Base-by-base conservation (phyloP, 2,797 vertebrate species). In the Pogoniulus pusillus region DNA sequence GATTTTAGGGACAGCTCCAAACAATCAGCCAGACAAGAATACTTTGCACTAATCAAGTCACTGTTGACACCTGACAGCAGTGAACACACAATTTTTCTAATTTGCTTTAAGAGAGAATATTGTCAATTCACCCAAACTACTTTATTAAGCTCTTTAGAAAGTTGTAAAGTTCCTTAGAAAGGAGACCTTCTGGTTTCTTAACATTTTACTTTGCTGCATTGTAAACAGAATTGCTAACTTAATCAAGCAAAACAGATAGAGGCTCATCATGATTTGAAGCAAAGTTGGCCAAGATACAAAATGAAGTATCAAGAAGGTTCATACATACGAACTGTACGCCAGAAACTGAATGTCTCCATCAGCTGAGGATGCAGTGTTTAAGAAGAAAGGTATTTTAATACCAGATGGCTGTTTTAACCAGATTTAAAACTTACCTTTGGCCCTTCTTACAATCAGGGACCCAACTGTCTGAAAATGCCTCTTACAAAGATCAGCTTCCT, bases 1-100 rank as follows among this genome's bases (percentile, higher is more conserved):
- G 76, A 60, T 84, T 64, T 88, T 85, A 90, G 7, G 87, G 91
- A 88, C 94, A 92, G 78, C 89, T 80, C 91, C 69, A 45, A 77
- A 62, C 45, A 81, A 77, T 37, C 53, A 89, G 85, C 37, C 87
- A 93, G 82, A 65, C 32, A 78, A 92, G 75, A 84, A 71, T 86
- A 64, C 62, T 59, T 73, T 26, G 47, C 77, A 79, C 90, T 88
- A 88, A 86, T 86, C 85, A 77, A 80, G 82, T 32, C 80, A 85
- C 51, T 87, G 68, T 8, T 93, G 87, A 91, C 81, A 71, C 72
- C 49, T 94, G 87, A 92, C 87, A 74, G 83, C 74, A 95, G 64
- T 2, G 58, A 94, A 84, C 54, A 73, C 64, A 64, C 34, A 37
- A 90, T 71, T 91, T 80, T 45, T 74, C 78, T 80, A 35, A 82